These are phyloP conservation scores for Psittacula derbiana DNA, from an alignment of 2,797 vertebrate species.

Conservation along the genomic window DNA sequence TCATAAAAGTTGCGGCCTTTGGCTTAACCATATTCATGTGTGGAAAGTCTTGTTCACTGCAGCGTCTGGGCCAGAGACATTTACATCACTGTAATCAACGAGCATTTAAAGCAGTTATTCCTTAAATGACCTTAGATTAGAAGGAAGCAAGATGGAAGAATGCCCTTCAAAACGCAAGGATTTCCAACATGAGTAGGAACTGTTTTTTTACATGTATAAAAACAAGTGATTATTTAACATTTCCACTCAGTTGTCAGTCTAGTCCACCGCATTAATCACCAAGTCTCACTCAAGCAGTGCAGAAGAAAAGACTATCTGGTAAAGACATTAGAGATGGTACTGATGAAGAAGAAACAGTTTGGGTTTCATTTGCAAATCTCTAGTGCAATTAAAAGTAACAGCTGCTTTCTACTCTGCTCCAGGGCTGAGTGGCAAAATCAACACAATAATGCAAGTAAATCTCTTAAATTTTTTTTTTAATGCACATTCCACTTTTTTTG, in stretches of 20 bases:
- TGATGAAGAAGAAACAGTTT: neutral
- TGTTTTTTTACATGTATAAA: neutral
- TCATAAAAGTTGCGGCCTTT: conserved; percentile 33
- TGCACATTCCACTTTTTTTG: neutral
- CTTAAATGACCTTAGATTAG: conserved; percentile 44
- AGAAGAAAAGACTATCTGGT: conserved; percentile 15
- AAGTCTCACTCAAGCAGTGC: neutral
- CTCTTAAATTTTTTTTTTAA: neutral
- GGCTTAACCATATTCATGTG: conserved; percentile 34
- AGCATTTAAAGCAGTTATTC: conserved; percentile 4
- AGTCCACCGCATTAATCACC: conserved; percentile 18
- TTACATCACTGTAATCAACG: conserved; percentile 46
- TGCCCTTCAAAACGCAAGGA: conserved; percentile 18
- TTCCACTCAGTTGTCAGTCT: conserved; percentile 18
- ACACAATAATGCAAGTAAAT: neutral
- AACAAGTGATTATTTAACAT: conserved; percentile 44
- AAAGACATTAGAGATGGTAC: conserved; percentile 24
- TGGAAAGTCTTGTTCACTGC: conserved; percentile 58
- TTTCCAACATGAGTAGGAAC: conserved; percentile 29
- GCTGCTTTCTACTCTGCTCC: neutral
- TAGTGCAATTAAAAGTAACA: neutral
- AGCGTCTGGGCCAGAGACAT: neutral
- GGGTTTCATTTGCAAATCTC: neutral
- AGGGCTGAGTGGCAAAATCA: neutral
- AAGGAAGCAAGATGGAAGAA: conserved; percentile 39